Evolutionary conservation across 2,888 invertebrate species (phyloP), one percentile per base, ranked within the genome.

Genomic region (Psylliodes chrysocephalus): DNA sequence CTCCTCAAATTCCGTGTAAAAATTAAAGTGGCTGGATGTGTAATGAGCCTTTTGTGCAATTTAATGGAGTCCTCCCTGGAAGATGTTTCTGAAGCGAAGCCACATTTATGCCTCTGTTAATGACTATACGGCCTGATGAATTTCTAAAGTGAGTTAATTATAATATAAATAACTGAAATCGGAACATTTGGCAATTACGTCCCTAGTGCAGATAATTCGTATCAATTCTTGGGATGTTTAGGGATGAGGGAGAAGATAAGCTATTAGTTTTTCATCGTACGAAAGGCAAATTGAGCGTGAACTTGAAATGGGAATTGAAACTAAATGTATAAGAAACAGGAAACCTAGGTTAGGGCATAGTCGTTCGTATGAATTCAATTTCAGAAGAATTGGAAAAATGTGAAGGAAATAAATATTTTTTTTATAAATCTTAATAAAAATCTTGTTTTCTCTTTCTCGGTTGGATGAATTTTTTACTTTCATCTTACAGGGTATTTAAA

Each of bases 121-220:
- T 63, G 63, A 63, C 57, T 67, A 46, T 67, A 60, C 55, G 53
- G 46, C 35, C 53, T 51, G 55, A 60, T 60, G 60, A 62, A 69
- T 67, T 67, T 56, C 60, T 55, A 51, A 63, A 63, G 56, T 61
- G 51, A 68, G 68, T 70, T 70, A 70, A 70, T 71, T 69, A 64
- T 71, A 65, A 68, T 68, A 69, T 72, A 72, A 72, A 72, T 70
- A 72, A 72, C 68, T 67, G 47, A 42, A 66, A 64, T 63, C 57
- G 64, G 55, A 62, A 61, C 65, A 68, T 62, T 66, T 64, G 60
- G 64, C 59, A 56, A 61, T 64, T 67, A 63, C 49, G 66, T 60
- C 60, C 55, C 28, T 38, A 49, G 25, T 46, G 53, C 47, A 62
- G 10, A 30, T 54, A 59, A 60, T 65, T 69, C 57, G 69, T 71